Evolutionary conservation across 1,140 invertebrate species (phyloP), one percentile per base, ranked within the genome.

Genomic region (Wasmannia auropunctata): DNA sequence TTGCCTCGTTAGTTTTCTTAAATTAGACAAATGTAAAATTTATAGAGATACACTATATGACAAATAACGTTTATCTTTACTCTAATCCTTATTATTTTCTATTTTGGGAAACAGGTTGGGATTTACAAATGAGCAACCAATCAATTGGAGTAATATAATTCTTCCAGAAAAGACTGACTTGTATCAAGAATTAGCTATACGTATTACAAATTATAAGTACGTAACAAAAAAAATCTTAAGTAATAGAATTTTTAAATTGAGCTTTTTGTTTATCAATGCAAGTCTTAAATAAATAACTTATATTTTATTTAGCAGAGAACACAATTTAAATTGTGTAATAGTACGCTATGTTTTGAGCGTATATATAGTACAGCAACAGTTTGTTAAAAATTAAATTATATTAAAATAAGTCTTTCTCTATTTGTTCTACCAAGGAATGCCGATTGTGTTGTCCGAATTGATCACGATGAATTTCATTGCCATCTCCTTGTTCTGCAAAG

Each of bases 401-500:
- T 54, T 34, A 31, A 77, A 34, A 5, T 2, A 67, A 37, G 11
- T 34, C 43, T 19, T 84, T 85, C 74, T 62, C 14, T 65, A 83
- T 74, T 90, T 85, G 69, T 90, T 86, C 75, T 90, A 94, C 94
- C n/a, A 92, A 96, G 96, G 88, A 96, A 96, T 90, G 95, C 96
- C 4, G 96, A 96, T 88, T 96, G 96, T 86, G 95, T 96, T 51
- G 93, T 96, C 16, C 94, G 94, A 76, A 95, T 96, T 70, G 96
- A 95, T 34, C 93, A 95, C 56, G 95, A 96, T 89, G 96, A 96
- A 89, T 96, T 96, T 87, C 94, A 95, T 67, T 96, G 96, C 88
- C 96, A 96, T 87, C 90, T 96, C 7, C 92, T 96, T n/a, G 96
- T 96, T 7, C 92, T 96, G 3, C 96, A 96, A 87, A 96, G 96